These are phyloP conservation scores for Eristalis tenax DNA, from an alignment of 2,888 invertebrate genomes.

Conservation along the genomic window DNA sequence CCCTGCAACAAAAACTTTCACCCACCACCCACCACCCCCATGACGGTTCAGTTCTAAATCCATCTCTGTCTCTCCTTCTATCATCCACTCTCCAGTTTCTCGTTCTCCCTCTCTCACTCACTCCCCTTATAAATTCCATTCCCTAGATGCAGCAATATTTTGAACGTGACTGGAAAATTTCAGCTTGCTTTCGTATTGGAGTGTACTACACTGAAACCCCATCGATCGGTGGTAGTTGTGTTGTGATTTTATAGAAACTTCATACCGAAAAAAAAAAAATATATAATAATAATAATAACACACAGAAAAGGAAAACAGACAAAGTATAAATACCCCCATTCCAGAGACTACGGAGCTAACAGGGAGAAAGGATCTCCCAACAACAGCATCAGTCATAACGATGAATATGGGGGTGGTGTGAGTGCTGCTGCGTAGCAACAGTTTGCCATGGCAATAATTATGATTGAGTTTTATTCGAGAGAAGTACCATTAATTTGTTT, in stretches of 20 bases:
- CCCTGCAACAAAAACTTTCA: constrained; percentile 44
- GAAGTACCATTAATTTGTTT: constrained; percentile 60
- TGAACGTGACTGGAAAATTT: constrained; percentile 66
- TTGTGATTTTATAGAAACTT: constrained; percentile 57
- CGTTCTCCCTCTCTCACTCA: not conserved
- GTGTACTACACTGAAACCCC: constrained; percentile 38
- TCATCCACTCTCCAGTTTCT: constrained; percentile 1
- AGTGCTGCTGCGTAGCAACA: constrained; percentile 73
- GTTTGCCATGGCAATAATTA: constrained; percentile 74
- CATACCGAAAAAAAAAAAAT: constrained; percentile 34
- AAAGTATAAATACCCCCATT: constrained; percentile 42
- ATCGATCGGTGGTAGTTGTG: constrained; percentile 57
- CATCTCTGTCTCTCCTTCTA: constrained; percentile 4
- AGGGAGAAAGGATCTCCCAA: constrained; percentile 39
- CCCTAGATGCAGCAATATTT: constrained; percentile 20
- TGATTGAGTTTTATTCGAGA: constrained; percentile 73
- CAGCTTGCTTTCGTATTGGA: constrained; percentile 33
- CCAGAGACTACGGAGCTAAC: constrained; percentile 1
- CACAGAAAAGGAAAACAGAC: constrained; percentile 52
- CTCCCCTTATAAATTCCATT: constrained; percentile 14
- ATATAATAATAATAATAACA: constrained; percentile 7
- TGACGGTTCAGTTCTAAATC: constrained; percentile 8
- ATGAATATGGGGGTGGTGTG: constrained; percentile 57
- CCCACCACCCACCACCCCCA: constrained; percentile 42
- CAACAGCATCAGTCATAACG: constrained; percentile 62